Base-by-base conservation (phyloP, 2,888 invertebrate species). In the Pyrgus malvae region DNA sequence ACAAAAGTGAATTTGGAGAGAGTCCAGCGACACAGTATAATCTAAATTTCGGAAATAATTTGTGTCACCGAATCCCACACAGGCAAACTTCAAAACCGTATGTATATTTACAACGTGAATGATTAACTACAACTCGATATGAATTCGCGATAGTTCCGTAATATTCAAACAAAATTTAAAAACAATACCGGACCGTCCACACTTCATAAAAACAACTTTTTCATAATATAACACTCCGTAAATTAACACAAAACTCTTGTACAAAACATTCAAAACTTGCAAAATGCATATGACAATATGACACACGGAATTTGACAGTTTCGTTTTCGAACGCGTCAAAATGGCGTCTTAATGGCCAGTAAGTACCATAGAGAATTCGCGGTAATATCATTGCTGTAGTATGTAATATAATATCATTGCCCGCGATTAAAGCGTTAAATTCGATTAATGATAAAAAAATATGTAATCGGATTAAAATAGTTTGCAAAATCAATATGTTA, bases 281-380 rank as follows among this genome's bases (percentile, higher is more conserved):
- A 57, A 60, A 57, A 57, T 53, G 46, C 42, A 53, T 55, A 57
- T 48, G 51, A 60, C 62, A 63, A 63, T 27, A 44, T 63, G 61
- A 55, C 55, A 57, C 48, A 45, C n/a, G 54, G 48, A 58, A 50
- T 38, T 53, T 53, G 57, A 45, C 45, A 41, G 12, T 38, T 23
- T 40, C 37, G 45, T 42, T 27, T 49, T 53, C 29, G 19, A 35
- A 53, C 25, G 38, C 21, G 21, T 38, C 53, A 45, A 51, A 7
- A 44, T 45, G 21, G 53, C 53, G 44, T 14, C n/a, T 9, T 16
- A 38, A 29, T 44, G 45, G 53, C 53, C 53, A 53, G 53, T 45
- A 29, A 11, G 9, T 37, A 29, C 8, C 31, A 31, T 7, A 53
- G 44, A 53, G 4, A 25, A 25, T 41, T 48, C 40, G 29, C 38